Evolutionary conservation across 2,797 vertebrate species (phyloP).

Genomic region (Betta splendens): DNA sequence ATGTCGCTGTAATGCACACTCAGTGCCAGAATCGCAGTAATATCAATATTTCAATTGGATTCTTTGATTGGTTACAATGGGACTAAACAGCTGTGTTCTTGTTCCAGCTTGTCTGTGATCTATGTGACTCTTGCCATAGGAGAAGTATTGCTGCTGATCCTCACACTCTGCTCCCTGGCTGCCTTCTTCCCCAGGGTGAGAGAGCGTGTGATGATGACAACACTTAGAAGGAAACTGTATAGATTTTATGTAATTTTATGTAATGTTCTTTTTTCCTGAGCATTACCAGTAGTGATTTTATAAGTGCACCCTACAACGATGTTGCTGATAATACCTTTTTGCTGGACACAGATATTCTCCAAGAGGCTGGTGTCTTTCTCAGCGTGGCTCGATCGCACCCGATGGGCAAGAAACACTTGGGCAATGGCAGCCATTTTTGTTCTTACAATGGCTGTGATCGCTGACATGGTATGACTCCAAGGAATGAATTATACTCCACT

Average conservation of each 20-base stretch:
- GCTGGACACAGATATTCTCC: constrained; percentile 85
- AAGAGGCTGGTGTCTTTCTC: constrained; percentile 93
- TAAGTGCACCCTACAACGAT: neutral
- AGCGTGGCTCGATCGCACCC: constrained; percentile 93
- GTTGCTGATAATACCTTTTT: constrained; percentile 11
- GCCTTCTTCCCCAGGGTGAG: constrained; percentile 90
- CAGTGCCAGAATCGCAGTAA: neutral
- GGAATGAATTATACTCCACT: constrained; percentile 5
- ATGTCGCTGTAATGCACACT: too few species aligned
- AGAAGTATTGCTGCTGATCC: constrained; percentile 87
- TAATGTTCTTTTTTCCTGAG: too few species aligned
- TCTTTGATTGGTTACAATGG: neutral
- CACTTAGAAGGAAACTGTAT: too few species aligned
- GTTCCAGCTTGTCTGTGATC: constrained; percentile 87
- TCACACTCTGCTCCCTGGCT: constrained; percentile 90
- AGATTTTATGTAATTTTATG: neutral
- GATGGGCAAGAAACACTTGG: constrained; percentile 97
- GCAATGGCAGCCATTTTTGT: constrained; percentile 95
- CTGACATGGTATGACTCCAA: constrained; percentile 89
- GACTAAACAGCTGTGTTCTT: constrained; percentile 17
- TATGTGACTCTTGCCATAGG: constrained; percentile 91
- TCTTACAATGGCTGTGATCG: constrained; percentile 89
- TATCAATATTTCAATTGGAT: too few species aligned
- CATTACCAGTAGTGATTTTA: too few species aligned
- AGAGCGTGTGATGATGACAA: neutral